phyloP scores from a whole-genome alignment of 2,797 vertebrate genomes.

The Aselliscus stoliczkanus region DNA sequence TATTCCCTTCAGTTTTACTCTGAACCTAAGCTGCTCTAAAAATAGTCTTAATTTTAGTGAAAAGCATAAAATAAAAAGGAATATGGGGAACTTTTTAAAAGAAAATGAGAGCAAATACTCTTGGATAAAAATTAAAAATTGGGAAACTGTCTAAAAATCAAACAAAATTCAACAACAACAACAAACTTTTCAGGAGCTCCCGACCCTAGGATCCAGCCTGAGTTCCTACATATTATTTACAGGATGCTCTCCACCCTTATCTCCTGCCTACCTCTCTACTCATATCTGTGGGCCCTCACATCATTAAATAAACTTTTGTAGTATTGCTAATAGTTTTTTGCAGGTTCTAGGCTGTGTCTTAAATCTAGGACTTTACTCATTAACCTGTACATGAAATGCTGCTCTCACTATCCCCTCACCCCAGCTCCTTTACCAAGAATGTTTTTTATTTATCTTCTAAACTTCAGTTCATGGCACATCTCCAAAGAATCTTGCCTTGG shows the following conservation, averaged over 20 bases:
- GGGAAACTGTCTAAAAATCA: background rate
- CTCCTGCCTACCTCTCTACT: background rate
- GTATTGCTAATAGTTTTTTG: too few species aligned
- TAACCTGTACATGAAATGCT: background rate
- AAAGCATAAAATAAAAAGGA: background rate
- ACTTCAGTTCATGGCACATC: background rate
- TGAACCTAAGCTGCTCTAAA: background rate
- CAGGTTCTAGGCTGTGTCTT: background rate
- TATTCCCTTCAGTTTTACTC: background rate
- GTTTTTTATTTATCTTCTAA: background rate
- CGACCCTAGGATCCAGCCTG: background rate
- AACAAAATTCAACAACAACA: background rate
- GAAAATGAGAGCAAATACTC: background rate
- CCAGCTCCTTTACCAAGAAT: background rate
- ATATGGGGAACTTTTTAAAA: background rate
- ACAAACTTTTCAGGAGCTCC: background rate
- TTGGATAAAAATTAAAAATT: background rate
- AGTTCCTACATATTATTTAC: accelerated
- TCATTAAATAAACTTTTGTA: background rate
- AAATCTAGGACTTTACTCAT: background rate
- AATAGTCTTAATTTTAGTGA: background rate
- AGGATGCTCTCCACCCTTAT: accelerated
- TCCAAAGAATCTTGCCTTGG: background rate
- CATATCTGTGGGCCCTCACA: accelerated
- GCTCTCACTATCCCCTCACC: background rate